Percentiles rank a stretch among this genome's conserved stretches.
Evolutionary conservation across 2,888 invertebrate species (phyloP).

Genomic region (Liopterus haemorrhoidalis): DNA sequence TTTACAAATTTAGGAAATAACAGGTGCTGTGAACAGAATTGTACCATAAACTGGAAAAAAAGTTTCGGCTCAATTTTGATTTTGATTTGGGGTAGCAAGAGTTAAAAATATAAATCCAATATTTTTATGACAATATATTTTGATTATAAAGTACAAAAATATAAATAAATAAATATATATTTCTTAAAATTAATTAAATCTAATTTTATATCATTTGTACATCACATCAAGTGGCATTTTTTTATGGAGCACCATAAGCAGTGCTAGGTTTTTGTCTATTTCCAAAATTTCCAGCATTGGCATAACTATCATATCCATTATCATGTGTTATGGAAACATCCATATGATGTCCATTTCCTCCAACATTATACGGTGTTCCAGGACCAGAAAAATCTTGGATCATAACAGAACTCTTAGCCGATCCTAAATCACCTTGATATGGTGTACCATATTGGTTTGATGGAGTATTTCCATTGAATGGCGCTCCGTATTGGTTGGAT

Average conservation of each 20-base stretch:
- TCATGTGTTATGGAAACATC: slow-evolving; percentile 7
- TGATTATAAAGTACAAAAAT: too few species aligned
- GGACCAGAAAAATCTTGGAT: slow-evolving; percentile 36
- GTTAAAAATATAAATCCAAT: too few species aligned
- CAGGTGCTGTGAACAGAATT: too few species aligned
- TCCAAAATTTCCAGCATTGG: slow-evolving; percentile 29
- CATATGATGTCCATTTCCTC: slow-evolving; percentile 10
- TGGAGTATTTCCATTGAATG: slow-evolving; percentile 12
- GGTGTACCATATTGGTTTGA: slow-evolving; percentile 31
- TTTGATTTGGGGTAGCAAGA: too few species aligned
- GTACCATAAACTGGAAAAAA: too few species aligned
- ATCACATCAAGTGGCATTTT: too few species aligned
- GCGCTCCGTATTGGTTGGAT: slow-evolving; percentile 35
- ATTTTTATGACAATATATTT: too few species aligned
- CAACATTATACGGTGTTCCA: slow-evolving; percentile 27
- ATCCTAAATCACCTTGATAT: slow-evolving; percentile 17
- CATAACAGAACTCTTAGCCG: slow-evolving; percentile 34
- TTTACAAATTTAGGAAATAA: too few species aligned
- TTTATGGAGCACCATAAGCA: slow-evolving; percentile 35
- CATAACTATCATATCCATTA: slow-evolving; percentile 27
- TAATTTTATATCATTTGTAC: too few species aligned
- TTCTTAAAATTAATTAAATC: too few species aligned
- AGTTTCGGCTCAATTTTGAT: too few species aligned
- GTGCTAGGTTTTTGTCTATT: slow-evolving; percentile 26
- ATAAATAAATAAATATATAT: too few species aligned